Evolutionary conservation across 2,888 invertebrate species (phyloP), one percentile per base, ranked within the genome.

Genomic region (Oscheius sp.): DNA sequence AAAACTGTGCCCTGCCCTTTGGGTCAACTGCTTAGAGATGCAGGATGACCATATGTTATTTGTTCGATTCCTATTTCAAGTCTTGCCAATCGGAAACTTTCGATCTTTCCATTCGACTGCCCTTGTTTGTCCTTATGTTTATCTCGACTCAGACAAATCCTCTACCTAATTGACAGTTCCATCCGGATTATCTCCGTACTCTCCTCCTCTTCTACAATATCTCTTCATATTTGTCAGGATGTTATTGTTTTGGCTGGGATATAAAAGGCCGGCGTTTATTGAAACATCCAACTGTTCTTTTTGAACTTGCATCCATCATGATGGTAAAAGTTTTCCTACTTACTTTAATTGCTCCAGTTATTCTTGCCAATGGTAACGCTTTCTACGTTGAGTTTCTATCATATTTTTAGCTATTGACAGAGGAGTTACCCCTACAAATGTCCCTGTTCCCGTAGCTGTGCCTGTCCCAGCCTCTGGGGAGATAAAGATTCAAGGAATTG

Each of bases 401-500:
- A 3, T 9, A 6, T 35, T 9, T 35, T 35, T 35, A 35, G 35
- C 35, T 6, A 35, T 35, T 35, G 35, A 9, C 5, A 35, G 35
- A 35, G 35, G 35, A 35, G 35, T 49, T 7, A 16, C 21, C 6
- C 21, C 49, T 18, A 49, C 49, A 7, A 13, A 3, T 49, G 16
- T 49, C 3, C 49, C 21, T 18, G 49, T 49, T 5, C 21, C 21
- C 21, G 16, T 16, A 5, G 21, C 16, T 49, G 49, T 18, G 5
- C 21, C 49, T 13, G 49, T 21, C 21, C 16, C 49, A 7, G 13
- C n/a, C 21, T 21, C 49, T 18, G 49, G n/a, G 18, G 58, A 58
- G 12, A 58, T 58, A 27, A 41, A 61, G n/a, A 61, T 61, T 12
- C 43, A 61, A 41, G 61, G 61, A 18, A 43, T 61, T 43, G 61